These are phyloP conservation scores for Vanessa cardui DNA, from an alignment of 2,888 invertebrate genomes.

Conservation along the genomic window DNA sequence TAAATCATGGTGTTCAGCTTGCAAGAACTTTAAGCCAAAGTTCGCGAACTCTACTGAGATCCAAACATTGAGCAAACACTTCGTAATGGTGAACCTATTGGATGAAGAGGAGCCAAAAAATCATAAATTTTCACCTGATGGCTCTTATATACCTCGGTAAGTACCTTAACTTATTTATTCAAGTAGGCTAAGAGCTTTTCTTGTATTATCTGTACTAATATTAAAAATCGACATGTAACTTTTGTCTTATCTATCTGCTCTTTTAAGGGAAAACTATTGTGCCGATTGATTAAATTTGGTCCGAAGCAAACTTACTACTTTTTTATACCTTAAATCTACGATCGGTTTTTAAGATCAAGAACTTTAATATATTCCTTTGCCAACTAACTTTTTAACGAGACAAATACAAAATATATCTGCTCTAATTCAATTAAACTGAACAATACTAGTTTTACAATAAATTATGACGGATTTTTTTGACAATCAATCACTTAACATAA, in stretches of 20 bases:
- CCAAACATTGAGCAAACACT: conserved; percentile 81
- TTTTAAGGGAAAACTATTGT: too few relatives aligned
- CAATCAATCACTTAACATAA: background rate
- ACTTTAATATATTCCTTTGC: too few relatives aligned
- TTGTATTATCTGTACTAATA: too few relatives aligned
- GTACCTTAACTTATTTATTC: background rate
- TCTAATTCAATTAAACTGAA: background rate
- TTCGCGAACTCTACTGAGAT: conserved; percentile 83
- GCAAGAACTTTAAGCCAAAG: conserved; percentile 84
- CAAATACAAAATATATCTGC: too few relatives aligned
- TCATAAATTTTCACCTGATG: conserved; percentile 83
- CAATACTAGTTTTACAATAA: background rate
- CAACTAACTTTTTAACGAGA: too few relatives aligned
- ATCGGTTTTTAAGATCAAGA: too few relatives aligned
- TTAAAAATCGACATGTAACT: too few relatives aligned
- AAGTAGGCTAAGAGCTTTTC: too few relatives aligned
- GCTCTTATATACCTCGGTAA: conserved; percentile 85
- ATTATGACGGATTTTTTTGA: background rate
- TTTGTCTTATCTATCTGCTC: too few relatives aligned
- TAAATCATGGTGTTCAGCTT: conserved; percentile 86
- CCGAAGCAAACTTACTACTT: too few relatives aligned
- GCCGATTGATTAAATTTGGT: too few relatives aligned
- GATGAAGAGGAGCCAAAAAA: conserved; percentile 83
- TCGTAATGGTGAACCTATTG: conserved; percentile 86
- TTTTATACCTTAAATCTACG: too few relatives aligned